phyloP scores from a whole-genome alignment of 1,140 invertebrate species.

The Bombus haemorrhoidalis region DNA sequence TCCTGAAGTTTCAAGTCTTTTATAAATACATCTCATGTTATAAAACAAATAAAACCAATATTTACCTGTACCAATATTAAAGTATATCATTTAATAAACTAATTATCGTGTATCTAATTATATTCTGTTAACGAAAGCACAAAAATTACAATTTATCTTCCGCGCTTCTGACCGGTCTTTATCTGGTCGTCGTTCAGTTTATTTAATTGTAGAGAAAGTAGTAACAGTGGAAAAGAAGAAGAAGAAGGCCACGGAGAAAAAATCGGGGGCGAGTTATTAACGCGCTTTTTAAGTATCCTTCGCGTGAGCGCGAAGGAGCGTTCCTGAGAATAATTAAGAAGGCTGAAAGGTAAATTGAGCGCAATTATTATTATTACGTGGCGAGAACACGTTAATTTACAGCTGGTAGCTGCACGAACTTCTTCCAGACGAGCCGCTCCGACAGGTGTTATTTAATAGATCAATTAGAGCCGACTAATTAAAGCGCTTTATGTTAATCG shows the following conservation, averaged over 20 bases:
- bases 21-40: too few species aligned
- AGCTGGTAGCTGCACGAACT: conserved; percentile 8
- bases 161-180: neutral
- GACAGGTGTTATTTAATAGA: conserved; percentile 44
- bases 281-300: neutral
- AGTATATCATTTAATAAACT: too few species aligned
- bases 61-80: too few species aligned
- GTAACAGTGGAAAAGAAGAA: neutral
- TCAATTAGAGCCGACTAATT: conserved; percentile 41
- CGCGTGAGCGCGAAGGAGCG: neutral
- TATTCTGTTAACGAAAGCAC: neutral
- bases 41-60: too few species aligned
- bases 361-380: conserved; percentile 20
- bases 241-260: neutral
- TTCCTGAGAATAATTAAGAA: conserved; percentile 19
- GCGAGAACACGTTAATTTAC: conserved; percentile 36
- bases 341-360: conserved; percentile 13
- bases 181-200: neutral
- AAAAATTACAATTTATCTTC: neutral
- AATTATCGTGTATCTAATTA: too few species aligned
- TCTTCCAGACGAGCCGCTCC: conserved; percentile 10
- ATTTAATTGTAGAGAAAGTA: neutral
- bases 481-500: conserved; percentile 35
- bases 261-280: neutral
- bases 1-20: too few species aligned